Conservation (phyloP, 2,797 vertebrate genomes). For the Malacoraja senta region DNA sequence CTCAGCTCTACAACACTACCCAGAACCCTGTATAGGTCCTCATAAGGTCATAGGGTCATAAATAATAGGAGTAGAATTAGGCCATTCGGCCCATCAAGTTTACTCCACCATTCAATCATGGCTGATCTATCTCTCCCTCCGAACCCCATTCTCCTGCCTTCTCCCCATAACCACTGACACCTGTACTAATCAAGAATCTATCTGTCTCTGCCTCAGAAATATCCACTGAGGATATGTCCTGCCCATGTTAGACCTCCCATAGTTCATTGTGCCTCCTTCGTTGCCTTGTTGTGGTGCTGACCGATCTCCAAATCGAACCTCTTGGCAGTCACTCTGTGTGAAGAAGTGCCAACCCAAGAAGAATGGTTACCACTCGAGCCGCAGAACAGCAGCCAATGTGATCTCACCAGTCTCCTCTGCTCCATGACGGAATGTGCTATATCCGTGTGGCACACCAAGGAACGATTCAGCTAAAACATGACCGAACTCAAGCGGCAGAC, state of each 20-base stretch:
- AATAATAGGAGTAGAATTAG: too few relatives aligned
- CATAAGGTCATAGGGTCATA: too few relatives aligned
- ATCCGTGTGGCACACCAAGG: neutral
- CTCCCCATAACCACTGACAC: too few relatives aligned
- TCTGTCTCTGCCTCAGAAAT: too few relatives aligned
- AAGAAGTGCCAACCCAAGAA: neutral
- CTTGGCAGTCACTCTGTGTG: neutral
- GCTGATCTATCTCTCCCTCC: too few relatives aligned
- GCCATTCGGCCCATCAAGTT: too few relatives aligned
- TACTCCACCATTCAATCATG: too few relatives aligned
- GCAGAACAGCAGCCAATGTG: neutral
- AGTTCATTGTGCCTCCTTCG: neutral
- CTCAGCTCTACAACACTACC: too few relatives aligned
- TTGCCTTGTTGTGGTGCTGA: neutral
- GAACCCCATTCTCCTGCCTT: too few relatives aligned
- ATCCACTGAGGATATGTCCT: neutral
- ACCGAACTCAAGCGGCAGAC: neutral
- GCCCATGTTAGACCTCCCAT: neutral
- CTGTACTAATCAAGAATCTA: too few relatives aligned
- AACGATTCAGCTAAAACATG: conserved; percentile 22
- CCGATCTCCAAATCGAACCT: too few relatives aligned
- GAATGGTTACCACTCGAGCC: neutral
- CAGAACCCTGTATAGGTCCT: too few relatives aligned
- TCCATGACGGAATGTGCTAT: neutral
- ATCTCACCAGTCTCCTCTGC: neutral